These are phyloP conservation scores for Oplegnathus fasciatus DNA, from an alignment of 2,113 vertebrate species.

Conservation along the genomic window DNA sequence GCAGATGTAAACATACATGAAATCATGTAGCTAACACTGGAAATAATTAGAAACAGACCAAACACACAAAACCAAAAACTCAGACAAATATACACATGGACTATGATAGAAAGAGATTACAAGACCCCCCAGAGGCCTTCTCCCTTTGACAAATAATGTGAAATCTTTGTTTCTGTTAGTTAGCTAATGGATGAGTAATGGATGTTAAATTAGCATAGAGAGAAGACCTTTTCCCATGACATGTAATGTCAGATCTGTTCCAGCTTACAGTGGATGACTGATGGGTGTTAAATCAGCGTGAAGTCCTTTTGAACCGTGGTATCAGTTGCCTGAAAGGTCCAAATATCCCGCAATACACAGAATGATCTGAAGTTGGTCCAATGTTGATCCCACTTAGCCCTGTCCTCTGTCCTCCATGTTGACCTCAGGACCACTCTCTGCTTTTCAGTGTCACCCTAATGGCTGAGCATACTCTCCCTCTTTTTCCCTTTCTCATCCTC, in stretches of 20 bases:
- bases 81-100: not conserved
- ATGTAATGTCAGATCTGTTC: constrained; percentile 50
- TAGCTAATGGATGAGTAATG: constrained; percentile 35
- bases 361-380: constrained; percentile 42
- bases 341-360: constrained; percentile 41
- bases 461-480: constrained; percentile 27
- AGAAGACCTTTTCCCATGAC: constrained; percentile 65
- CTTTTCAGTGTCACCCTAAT: constrained; percentile 61
- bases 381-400: constrained; percentile 31
- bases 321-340: constrained; percentile 45
- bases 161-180: constrained; percentile 16
- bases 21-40: constrained; percentile 3
- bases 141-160: not conserved
- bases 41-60: constrained; percentile 28
- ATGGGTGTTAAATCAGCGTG: constrained; percentile 49
- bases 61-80: constrained; percentile 14
- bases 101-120: not conserved
- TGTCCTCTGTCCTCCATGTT: constrained; percentile 45
- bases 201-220: constrained; percentile 17
- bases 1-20: constrained; percentile 18
- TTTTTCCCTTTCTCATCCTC: constrained; percentile 62
- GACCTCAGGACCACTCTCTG: constrained; percentile 62
- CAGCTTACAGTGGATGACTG: constrained; percentile 60
- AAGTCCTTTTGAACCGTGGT: constrained; percentile 33
- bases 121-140: constrained; percentile 2